Conservation (phyloP, 2,888 invertebrate genomes). For the Pyrrhopygopsis socrates region DNA sequence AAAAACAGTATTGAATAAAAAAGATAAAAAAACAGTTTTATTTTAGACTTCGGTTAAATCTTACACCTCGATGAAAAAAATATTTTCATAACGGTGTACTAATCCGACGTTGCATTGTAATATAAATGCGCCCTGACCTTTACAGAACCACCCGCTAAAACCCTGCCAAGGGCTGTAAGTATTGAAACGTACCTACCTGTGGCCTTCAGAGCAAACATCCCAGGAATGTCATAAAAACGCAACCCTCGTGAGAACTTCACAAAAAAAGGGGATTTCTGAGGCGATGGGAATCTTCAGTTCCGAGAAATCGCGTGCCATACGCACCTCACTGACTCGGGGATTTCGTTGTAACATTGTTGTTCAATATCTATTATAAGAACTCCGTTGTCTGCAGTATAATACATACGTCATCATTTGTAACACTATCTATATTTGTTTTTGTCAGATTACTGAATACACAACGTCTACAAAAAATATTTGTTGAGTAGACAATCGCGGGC, state of each 20-base stretch:
- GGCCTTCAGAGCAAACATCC: conserved; percentile 92
- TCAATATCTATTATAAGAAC: not conserved
- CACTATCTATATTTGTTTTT: not conserved
- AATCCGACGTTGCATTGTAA: too few species aligned
- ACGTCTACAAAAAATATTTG: not conserved
- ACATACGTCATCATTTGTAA: not conserved
- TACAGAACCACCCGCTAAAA: too few species aligned
- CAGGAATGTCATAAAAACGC: conserved; percentile 92
- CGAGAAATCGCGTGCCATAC: conserved; percentile 94
- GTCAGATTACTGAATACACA: not conserved
- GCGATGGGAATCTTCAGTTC: conserved; percentile 93
- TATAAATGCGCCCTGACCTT: too few species aligned
- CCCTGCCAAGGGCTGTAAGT: too few species aligned
- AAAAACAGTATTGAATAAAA: too few species aligned
- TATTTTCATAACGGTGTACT: too few species aligned
- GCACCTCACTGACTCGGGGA: conserved; percentile 87
- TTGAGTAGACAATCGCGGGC: not conserved
- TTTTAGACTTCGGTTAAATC: too few species aligned
- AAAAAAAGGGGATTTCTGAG: conserved; percentile 90
- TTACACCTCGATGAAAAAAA: too few species aligned
- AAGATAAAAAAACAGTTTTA: too few species aligned
- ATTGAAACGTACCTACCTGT: too few species aligned
- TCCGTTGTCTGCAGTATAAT: not conserved
- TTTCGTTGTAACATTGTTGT: conserved; percentile 84
- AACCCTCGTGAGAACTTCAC: conserved; percentile 93